These are phyloP conservation scores for Alauda arvensis DNA, from an alignment of 2,797 vertebrate genomes.

Conservation along the genomic window DNA sequence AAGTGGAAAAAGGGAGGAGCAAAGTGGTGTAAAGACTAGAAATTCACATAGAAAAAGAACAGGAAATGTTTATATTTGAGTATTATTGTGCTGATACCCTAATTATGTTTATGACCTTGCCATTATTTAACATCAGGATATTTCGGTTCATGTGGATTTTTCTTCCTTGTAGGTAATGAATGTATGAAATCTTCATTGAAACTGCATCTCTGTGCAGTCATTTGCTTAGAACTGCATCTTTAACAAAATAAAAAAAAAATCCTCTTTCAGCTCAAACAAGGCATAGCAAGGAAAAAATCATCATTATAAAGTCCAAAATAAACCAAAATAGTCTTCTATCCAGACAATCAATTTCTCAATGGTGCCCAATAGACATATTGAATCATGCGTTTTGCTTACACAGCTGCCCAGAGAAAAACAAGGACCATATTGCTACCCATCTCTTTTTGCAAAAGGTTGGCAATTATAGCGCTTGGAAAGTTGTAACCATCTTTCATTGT, in stretches of 20 bases:
- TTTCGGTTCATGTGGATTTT: neutral
- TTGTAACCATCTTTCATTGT: constrained; percentile 28
- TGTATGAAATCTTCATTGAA: neutral
- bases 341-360: constrained; percentile 10
- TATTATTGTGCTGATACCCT: neutral
- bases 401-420: constrained; percentile 29
- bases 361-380: neutral
- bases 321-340: neutral
- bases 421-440: constrained; percentile 21
- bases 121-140: neutral
- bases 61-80: neutral
- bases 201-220: neutral
- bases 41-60: neutral
- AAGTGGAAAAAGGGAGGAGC: accelerated
- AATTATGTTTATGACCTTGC: neutral
- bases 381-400: constrained; percentile 23
- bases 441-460: constrained; percentile 27
- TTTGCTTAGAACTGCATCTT: neutral
- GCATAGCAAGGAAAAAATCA: neutral
- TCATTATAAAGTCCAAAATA: constrained; percentile 7
- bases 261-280: neutral
- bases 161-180: neutral
- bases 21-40: neutral
- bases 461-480: constrained; percentile 11
- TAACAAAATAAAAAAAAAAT: constrained; percentile 10